A percentile compares a stretch with the other conserved stretches of the same genome.
Evolutionary conservation across 2,888 invertebrate genomes (phyloP).

Genomic region (Gandaritis pyraliata): DNA sequence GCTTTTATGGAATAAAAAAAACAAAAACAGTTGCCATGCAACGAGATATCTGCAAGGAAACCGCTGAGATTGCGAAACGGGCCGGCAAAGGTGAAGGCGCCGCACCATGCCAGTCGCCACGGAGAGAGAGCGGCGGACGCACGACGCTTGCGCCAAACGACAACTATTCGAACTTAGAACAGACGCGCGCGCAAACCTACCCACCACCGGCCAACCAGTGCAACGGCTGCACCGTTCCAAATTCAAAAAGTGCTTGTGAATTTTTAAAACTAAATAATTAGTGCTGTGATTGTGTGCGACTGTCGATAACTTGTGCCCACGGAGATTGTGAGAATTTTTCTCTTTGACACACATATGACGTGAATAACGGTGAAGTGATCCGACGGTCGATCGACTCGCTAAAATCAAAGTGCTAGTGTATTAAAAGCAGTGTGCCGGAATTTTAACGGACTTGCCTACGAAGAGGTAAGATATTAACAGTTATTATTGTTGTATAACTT

Average conservation of each 20-base stretch:
- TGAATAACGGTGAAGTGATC: slow-evolving; percentile 79
- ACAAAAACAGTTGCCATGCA: slow-evolving; percentile 78
- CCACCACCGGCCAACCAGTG: slow-evolving; percentile 53
- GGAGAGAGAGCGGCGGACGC: slow-evolving; percentile 70
- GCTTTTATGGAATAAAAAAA: slow-evolving; percentile 43
- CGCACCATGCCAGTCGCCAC: slow-evolving; percentile 70
- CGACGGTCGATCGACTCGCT: slow-evolving; percentile 77
- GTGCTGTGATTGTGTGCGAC: slow-evolving; percentile 69
- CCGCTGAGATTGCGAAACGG: slow-evolving; percentile 76
- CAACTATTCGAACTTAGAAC: slow-evolving; percentile 33
- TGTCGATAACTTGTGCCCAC: slow-evolving; percentile 51
- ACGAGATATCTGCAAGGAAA: slow-evolving; percentile 78
- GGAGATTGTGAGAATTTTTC: slow-evolving; percentile 69
- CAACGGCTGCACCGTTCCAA: slow-evolving; percentile 56
- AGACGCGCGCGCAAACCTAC: slow-evolving; percentile 57
- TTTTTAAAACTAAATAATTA: slow-evolving; percentile 49
- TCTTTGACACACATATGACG: slow-evolving; percentile 81
- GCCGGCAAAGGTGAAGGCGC: slow-evolving; percentile 72
- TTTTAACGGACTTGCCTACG: slow-evolving; percentile 82
- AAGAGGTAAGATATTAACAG: slow-evolving; percentile 82
- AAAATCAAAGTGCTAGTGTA: slow-evolving; percentile 81
- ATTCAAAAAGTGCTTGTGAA: slow-evolving; percentile 58
- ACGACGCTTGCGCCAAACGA: slow-evolving; percentile 62
- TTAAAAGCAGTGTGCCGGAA: slow-evolving; percentile 76
- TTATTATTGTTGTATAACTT: slow-evolving; percentile 80